Evolutionary conservation across 2,888 invertebrate genomes (phyloP), one percentile per base, ranked within the genome.

Genomic region (Tenthredo amoena): DNA sequence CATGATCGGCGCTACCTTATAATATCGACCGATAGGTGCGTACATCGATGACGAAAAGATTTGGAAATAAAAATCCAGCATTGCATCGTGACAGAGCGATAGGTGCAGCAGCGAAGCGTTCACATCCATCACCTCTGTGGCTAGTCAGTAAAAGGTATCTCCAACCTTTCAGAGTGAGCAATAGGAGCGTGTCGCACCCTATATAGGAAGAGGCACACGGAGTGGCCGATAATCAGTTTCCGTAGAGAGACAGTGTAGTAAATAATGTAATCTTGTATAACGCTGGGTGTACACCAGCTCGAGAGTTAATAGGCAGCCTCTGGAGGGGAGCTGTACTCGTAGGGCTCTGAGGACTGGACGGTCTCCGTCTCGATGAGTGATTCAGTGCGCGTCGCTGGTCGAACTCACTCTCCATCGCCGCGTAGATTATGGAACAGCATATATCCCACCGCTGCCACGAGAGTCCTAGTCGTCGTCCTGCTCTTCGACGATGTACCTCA

Each of bases 261-360:
- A 90, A 92, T 91, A 92, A 92, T 89, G 90, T 90, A 91, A 90
- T 88, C 91, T 91, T 91, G 91, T 90, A 90, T 88, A 90, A 90
- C 88, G 88, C 85, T 87, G 85, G 88, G 88, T 85, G 88, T 88
- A 89, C 71, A 83, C 84, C 85, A 86, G 87, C 88, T 87, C 86
- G 88, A 86, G 88, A 92, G 90, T 92, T 92, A 92, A 92, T 92
- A 91, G 91, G 90, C 88, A 88, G 90, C 87, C 88, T 89, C 89
- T 86, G 89, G 87, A 90, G 89, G 86, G 89, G 85, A 86, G 76
- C 65, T 50, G 84, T 31, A 31, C 31, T 79, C 68, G 86, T 84
- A 79, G 85, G 87, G 86, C 86, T 87, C 86, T 82, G 77, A 77
- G 31, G 26, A 50, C 31, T 50, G 62, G 81, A 58, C 43, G 62